Conservation (phyloP, 2,113 vertebrate species). For the Hyaena hyaena region DNA sequence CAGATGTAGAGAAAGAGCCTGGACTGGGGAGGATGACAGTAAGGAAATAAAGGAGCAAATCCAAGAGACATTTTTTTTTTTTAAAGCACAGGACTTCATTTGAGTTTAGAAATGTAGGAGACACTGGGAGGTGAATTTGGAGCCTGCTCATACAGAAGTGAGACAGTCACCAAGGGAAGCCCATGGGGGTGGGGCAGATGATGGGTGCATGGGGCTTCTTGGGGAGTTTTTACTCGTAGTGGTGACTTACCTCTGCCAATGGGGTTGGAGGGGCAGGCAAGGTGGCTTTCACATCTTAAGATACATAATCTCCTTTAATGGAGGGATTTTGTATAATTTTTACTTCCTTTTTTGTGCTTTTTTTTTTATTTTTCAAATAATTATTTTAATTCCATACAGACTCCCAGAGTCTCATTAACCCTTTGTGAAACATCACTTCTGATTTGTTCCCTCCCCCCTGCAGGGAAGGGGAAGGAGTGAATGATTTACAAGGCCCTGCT, state of each 20-base stretch:
- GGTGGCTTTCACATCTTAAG: background rate
- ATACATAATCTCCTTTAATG: constrained; percentile 66
- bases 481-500: background rate
- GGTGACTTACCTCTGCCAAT: background rate
- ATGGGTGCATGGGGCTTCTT: background rate
- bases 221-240: background rate
- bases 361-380: constrained; percentile 66
- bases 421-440: constrained; percentile 26
- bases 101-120: background rate
- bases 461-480: background rate
- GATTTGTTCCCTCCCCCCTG: background rate
- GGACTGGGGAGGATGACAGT: background rate
- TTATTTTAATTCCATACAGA: constrained; percentile 63
- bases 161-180: background rate
- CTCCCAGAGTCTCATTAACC: constrained; percentile 42
- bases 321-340: constrained; percentile 73
- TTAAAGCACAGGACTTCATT: background rate
- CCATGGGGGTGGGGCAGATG: too few species aligned
- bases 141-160: background rate
- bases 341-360: constrained; percentile 62
- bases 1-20: background rate
- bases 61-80: background rate
- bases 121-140: background rate
- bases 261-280: background rate
- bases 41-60: background rate